Evolutionary conservation across 1,140 invertebrate genomes (phyloP).

Genomic region (Brachystomella parvula): DNA sequence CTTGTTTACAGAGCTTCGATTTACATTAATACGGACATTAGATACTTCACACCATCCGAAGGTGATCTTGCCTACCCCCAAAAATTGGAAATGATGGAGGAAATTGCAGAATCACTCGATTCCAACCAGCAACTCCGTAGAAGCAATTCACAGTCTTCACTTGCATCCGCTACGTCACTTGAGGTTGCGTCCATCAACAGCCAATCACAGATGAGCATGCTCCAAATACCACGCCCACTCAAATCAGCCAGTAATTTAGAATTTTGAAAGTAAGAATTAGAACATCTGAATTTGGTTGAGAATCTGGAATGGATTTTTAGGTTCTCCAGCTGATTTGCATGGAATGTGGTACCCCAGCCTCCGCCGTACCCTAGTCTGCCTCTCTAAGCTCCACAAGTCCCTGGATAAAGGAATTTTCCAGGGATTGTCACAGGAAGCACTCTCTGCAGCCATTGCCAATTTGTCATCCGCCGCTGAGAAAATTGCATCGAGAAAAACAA

Average conservation of each 20-base stretch:
- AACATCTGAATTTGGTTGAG: too few relatives aligned
- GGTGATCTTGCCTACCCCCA: conserved; percentile 97
- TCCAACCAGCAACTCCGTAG: conserved; percentile 43
- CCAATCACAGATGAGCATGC: not conserved
- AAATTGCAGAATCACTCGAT: conserved; percentile 36
- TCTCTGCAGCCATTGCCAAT: conserved; percentile 83
- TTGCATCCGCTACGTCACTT: conserved; percentile 55
- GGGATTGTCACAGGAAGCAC: conserved; percentile 88
- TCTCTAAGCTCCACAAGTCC: conserved; percentile 90
- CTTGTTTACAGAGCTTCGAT: conserved; percentile 92
- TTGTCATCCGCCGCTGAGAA: conserved; percentile 65
- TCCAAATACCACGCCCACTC: conserved; percentile 37
- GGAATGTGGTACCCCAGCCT: conserved; percentile 99
- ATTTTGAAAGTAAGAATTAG: too few relatives aligned
- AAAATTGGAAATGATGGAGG: conserved; percentile 94
- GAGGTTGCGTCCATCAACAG: conserved; percentile 52
- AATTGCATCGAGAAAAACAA: conserved; percentile 59
- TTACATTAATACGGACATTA: conserved; percentile 85
- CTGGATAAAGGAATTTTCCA: conserved; percentile 93
- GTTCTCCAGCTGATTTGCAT: conserved; percentile 90
- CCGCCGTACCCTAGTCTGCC: conserved; percentile 81
- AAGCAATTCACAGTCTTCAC: conserved; percentile 58
- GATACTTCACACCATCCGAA: conserved; percentile 76
- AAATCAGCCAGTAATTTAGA: conserved; percentile 34
- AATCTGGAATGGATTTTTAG: too few relatives aligned